Evolutionary conservation across 2,888 invertebrate species (phyloP).

Genomic region (Didymodactylos carnosus): DNA sequence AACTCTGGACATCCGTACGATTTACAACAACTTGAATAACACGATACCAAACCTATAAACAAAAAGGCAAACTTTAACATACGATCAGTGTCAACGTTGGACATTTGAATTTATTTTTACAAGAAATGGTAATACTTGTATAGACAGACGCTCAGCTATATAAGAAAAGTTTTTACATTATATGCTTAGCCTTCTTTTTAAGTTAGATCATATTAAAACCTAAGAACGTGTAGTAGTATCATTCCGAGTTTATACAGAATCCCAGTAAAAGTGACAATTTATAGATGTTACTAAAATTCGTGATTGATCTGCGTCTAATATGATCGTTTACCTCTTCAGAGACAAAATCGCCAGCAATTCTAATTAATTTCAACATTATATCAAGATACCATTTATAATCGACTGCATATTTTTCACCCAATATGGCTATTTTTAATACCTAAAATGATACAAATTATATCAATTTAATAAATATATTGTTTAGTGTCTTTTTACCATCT

Average conservation of each 20-base stretch:
- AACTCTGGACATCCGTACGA: slow-evolving; percentile 68
- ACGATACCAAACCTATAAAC: slow-evolving; percentile 62
- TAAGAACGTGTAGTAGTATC: background rate
- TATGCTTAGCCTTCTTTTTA: no score
- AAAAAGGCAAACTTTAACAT: background rate
- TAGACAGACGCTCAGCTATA: background rate
- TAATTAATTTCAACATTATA: slow-evolving; percentile 88
- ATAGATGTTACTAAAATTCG: background rate
- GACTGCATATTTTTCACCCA: slow-evolving; percentile 96
- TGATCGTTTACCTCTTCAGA: slow-evolving; percentile 60
- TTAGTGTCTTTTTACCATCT: slow-evolving; percentile 52
- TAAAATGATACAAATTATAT: slow-evolving; percentile 21
- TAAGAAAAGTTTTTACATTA: no score
- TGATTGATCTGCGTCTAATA: slow-evolving; percentile 36
- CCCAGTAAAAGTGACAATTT: no score
- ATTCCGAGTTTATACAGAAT: no score
- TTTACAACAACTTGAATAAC: slow-evolving; percentile 99
- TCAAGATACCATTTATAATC: slow-evolving; percentile 95
- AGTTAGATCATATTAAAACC: no score
- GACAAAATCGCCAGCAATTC: slow-evolving; percentile 98
- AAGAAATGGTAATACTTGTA: background rate
- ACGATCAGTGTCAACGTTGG: background rate
- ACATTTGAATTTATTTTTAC: no score
- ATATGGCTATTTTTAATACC: slow-evolving; percentile 83
- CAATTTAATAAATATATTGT: background rate